Evolutionary conservation across 1,140 invertebrate genomes (phyloP).

Genomic region (Plectrocnemia conspersa): DNA sequence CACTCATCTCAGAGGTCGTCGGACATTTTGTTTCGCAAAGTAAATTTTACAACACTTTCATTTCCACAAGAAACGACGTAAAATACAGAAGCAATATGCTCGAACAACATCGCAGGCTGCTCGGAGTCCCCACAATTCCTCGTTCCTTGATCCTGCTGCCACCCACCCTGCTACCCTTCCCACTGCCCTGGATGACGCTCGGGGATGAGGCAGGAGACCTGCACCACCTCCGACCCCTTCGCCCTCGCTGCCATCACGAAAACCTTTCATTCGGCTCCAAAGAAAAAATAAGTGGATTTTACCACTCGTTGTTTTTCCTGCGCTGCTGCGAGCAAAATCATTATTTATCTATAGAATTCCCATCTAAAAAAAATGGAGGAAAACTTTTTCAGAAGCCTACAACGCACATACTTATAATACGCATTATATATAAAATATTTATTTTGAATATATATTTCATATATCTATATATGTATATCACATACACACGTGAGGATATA

Average conservation of each 20-base stretch:
- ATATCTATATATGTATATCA: no score
- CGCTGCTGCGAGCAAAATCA: slow-evolving; percentile 32
- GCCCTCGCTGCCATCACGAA: slow-evolving; percentile 26
- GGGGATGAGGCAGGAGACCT: slow-evolving; percentile 27
- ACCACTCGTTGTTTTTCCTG: slow-evolving; percentile 35
- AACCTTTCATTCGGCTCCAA: slow-evolving; percentile 35
- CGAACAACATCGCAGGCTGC: slow-evolving; percentile 31
- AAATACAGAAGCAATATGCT: slow-evolving; percentile 37
- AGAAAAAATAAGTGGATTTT: slow-evolving; percentile 37
- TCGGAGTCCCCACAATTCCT: slow-evolving; percentile 2
- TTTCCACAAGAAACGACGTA: slow-evolving; percentile 35
- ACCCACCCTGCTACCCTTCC: not conserved
- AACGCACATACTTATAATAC: no score
- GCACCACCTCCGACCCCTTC: slow-evolving; percentile 15
- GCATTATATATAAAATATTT: no score
- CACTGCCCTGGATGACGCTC: slow-evolving; percentile 25
- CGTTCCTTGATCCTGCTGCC: slow-evolving; percentile 6
- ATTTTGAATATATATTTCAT: no score
- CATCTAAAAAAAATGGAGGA: slow-evolving; percentile 26
- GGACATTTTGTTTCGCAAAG: slow-evolving; percentile 21
- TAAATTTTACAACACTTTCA: slow-evolving; percentile 35
- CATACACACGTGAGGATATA: no score
- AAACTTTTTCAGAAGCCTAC: no score
- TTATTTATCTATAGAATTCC: slow-evolving; percentile 37
- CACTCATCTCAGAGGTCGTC: no score